Evolutionary conservation across 2,888 invertebrate species (phyloP).

Genomic region (Cerastis rubricosa): DNA sequence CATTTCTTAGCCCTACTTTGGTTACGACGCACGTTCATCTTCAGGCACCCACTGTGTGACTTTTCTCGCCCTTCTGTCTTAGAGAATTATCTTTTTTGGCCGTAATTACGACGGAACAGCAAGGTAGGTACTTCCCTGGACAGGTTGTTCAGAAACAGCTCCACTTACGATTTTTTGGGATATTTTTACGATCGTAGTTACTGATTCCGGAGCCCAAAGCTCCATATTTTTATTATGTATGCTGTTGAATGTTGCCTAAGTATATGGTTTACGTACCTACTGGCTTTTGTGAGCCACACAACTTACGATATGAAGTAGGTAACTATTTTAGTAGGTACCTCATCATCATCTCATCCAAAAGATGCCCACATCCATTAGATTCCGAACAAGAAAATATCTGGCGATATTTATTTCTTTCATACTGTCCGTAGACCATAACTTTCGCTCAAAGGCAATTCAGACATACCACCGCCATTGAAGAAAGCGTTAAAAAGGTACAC

Average conservation of each 20-base stretch:
- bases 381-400: not conserved
- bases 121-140: not conserved
- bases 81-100: not conserved
- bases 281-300: not conserved
- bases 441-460: not conserved
- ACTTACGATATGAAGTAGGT: not conserved
- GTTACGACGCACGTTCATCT: not conserved
- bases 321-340: not conserved
- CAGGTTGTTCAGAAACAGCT: not conserved
- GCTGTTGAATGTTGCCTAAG: not conserved
- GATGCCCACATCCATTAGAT: not conserved
- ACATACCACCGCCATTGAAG: not conserved
- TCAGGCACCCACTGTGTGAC: not conserved
- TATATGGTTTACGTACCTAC: not conserved
- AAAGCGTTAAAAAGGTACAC: constrained; percentile 14
- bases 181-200: not conserved
- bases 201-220: not conserved
- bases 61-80: not conserved
- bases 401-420: not conserved
- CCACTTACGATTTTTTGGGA: not conserved
- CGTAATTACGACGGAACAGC: not conserved
- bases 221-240: not conserved
- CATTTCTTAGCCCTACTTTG: not conserved
- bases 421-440: not conserved
- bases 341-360: not conserved